These are phyloP conservation scores for Sebastes umbrosus DNA, from an alignment of 2,797 vertebrate species.

Conservation along the genomic window DNA sequence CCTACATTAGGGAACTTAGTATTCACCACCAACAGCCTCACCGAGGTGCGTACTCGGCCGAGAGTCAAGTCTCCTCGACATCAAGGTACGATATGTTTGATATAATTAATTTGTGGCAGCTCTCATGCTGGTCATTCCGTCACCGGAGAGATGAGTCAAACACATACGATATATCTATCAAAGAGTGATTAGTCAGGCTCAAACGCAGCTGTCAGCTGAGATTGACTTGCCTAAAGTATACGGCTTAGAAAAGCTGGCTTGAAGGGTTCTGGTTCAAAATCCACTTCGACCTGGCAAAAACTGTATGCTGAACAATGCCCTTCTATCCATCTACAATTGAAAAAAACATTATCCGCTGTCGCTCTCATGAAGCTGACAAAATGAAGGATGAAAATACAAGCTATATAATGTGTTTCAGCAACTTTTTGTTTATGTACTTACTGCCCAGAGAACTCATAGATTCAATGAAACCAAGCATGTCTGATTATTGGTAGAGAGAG, in stretches of 20 bases:
- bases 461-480: conserved; percentile 12
- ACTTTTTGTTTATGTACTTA: background rate
- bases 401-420: background rate
- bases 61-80: conserved; percentile 19
- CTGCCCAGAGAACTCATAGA: background rate
- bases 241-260: background rate
- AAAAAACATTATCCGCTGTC: background rate
- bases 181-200: background rate
- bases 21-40: conserved; percentile 29
- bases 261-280: background rate
- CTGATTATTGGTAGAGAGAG: conserved; percentile 10
- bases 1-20: conserved; percentile 59
- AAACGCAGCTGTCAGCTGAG: background rate
- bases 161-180: background rate
- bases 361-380: background rate
- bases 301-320: background rate
- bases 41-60: conserved; percentile 1
- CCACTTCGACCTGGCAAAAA: background rate
- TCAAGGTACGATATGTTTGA: conserved; percentile 3
- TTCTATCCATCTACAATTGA: background rate
- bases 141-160: background rate
- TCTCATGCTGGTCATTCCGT: background rate
- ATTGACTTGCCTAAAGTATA: background rate
- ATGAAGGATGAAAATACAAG: background rate
- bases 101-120: background rate